Percentiles rank a stretch among this genome's conserved stretches.
Evolutionary conservation across 1,140 invertebrate species (phyloP).

Genomic region (Drosophila nebulosa): DNA sequence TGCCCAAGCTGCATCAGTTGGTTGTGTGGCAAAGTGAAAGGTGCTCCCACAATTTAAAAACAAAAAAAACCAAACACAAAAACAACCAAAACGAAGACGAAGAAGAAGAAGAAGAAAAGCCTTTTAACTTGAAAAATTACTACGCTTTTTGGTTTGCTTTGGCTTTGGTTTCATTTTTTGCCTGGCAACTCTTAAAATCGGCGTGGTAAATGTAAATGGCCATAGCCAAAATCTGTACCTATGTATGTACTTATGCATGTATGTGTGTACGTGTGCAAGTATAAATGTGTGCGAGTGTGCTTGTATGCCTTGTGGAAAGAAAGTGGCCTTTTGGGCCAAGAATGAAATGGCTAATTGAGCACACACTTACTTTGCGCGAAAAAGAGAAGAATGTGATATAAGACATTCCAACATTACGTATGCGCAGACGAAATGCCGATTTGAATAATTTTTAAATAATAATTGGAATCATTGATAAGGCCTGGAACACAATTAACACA

Average conservation of each 20-base stretch:
- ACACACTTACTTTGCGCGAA: neutral
- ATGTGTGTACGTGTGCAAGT: neutral
- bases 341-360: constrained; percentile 18
- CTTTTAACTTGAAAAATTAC: constrained; percentile 75
- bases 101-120: constrained; percentile 36
- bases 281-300: constrained; percentile 7
- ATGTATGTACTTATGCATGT: neutral
- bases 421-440: neutral
- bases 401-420: neutral
- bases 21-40: constrained; percentile 70
- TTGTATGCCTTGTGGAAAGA: constrained; percentile 56
- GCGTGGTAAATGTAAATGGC: constrained; percentile 56
- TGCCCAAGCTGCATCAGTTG: constrained; percentile 47
- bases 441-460: neutral
- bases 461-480: no score
- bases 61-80: constrained; percentile 5
- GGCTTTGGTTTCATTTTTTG: constrained; percentile 48
- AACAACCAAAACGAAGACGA: constrained; percentile 3
- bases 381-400: constrained; percentile 11
- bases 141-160: constrained; percentile 43
- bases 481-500: no score
- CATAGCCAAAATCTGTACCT: constrained; percentile 39
- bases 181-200: constrained; percentile 35
- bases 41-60: constrained; percentile 78
- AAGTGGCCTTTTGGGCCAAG: constrained; percentile 43